Evolutionary conservation across 2,797 vertebrate species (phyloP), one percentile per base, ranked within the genome.

Genomic region (Carapus acus): DNA sequence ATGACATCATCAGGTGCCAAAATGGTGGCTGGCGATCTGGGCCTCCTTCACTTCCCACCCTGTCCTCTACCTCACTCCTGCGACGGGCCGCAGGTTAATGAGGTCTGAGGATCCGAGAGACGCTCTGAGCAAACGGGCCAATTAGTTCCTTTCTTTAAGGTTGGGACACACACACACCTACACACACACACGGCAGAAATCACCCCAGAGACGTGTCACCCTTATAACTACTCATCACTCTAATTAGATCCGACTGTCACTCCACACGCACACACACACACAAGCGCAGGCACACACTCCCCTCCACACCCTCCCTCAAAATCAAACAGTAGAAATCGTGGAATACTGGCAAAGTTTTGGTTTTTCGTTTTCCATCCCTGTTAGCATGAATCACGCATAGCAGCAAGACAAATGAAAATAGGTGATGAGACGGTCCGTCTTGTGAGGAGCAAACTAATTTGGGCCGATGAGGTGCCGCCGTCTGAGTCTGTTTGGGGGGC

Each of bases 11-110:
- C n/a, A n/a, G n/a, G n/a, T n/a, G n/a, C n/a, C n/a, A n/a, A n/a
- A n/a, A n/a, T n/a, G n/a, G n/a, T n/a, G n/a, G n/a, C n/a, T n/a
- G n/a, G n/a, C n/a, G n/a, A n/a, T n/a, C n/a, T n/a, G n/a, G n/a
- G n/a, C n/a, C n/a, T 9, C 9, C 9, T 27, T 27, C 24, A 27
- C 37, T 21, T 24, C 9, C 23, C 38, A 14, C 19, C 36, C 31
- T 4, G 20, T 34, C 27, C 23, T 23, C 36, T 24, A 20, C 19
- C 29, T 31, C 34, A n/a, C 48, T 29, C n/a, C n/a, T n/a, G n/a
- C n/a, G n/a, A n/a, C n/a, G n/a, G n/a, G 23, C 23, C 12, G 38
- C 48, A 55, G 54, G 43, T 73, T 55, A 71, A 73, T 59, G 56
- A 70, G 64, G 52, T 43, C 65, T 54, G 54, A 43, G 53, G 4